These are phyloP conservation scores for Pungitius pungitius DNA, from an alignment of 2,113 vertebrate genomes.

Conservation along the genomic window DNA sequence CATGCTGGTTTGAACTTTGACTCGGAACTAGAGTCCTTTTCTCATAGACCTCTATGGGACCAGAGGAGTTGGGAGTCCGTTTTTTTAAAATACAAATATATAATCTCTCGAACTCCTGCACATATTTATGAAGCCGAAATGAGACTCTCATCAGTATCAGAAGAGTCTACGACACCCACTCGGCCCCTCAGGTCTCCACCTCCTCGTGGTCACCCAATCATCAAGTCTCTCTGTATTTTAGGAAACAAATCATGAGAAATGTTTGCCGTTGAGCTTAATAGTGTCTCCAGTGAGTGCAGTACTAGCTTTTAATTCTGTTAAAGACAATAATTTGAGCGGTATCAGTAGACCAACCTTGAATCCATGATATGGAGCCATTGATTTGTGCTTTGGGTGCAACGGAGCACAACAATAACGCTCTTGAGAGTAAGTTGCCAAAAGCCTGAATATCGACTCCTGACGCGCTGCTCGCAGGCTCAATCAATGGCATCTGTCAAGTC, in stretches of 20 bases:
- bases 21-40: too few relatives aligned
- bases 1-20: too few relatives aligned
- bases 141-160: slow-evolving; percentile 12
- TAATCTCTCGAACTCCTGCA: too few relatives aligned
- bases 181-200: neutral
- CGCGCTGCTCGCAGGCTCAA: slow-evolving; percentile 51
- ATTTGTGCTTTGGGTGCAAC: slow-evolving; percentile 50
- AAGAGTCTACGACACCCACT: slow-evolving; percentile 19
- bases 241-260: slow-evolving; percentile 25
- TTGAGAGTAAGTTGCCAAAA: slow-evolving; percentile 57
- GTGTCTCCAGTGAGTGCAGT: neutral
- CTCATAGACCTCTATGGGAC: too few relatives aligned
- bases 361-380: slow-evolving; percentile 44
- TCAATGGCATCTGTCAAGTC: slow-evolving; percentile 68
- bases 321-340: slow-evolving; percentile 31
- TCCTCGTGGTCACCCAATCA: slow-evolving; percentile 2
- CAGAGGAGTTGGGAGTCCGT: too few relatives aligned
- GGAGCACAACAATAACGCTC: slow-evolving; percentile 51
- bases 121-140: slow-evolving; percentile 32
- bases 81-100: too few relatives aligned
- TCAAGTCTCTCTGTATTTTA: slow-evolving; percentile 9
- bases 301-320: slow-evolving; percentile 41
- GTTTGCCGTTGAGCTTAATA: slow-evolving; percentile 24
- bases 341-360: slow-evolving; percentile 51
- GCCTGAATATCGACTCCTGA: slow-evolving; percentile 50